Conservation (phyloP, 2,113 vertebrate species). For the Steatornis caripensis region DNA sequence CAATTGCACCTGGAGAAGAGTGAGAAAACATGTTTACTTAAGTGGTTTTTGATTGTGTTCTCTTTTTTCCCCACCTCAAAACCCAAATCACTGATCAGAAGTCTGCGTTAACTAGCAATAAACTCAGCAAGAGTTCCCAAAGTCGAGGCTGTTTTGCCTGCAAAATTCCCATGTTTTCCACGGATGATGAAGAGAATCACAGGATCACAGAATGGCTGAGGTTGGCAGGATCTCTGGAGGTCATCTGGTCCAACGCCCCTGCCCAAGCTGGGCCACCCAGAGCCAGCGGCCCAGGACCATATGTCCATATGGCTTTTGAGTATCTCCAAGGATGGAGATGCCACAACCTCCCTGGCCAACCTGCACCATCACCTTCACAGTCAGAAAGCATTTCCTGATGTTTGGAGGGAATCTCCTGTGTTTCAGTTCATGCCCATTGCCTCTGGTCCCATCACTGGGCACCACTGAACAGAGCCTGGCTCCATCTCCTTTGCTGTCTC, state of each 20-base stretch:
- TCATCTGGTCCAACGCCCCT: fast-evolving
- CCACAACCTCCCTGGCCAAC: not conserved
- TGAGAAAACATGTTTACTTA: not conserved
- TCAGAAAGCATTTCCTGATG: fast-evolving
- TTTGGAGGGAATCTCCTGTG: not conserved
- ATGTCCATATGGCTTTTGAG: fast-evolving
- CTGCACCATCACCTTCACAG: not conserved
- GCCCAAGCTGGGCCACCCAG: not conserved
- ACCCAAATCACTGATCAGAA: not conserved
- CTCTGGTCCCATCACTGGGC: not conserved
- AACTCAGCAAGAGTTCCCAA: not conserved
- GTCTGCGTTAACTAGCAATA: not conserved
- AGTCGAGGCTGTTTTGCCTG: not conserved
- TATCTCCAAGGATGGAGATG: not conserved
- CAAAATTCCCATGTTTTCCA: fast-evolving
- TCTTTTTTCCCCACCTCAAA: not conserved
- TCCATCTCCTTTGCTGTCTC: fast-evolving
- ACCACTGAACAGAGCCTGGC: not conserved
- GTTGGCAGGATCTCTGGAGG: not conserved
- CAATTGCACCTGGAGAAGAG: not conserved
- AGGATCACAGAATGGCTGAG: not conserved
- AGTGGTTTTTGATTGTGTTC: not conserved
- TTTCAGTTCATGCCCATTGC: not conserved
- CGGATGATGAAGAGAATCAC: not conserved
- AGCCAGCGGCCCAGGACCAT: fast-evolving